These are phyloP conservation scores for Drosophila elegans DNA, from an alignment of 1,140 invertebrate genomes.

Conservation along the genomic window DNA sequence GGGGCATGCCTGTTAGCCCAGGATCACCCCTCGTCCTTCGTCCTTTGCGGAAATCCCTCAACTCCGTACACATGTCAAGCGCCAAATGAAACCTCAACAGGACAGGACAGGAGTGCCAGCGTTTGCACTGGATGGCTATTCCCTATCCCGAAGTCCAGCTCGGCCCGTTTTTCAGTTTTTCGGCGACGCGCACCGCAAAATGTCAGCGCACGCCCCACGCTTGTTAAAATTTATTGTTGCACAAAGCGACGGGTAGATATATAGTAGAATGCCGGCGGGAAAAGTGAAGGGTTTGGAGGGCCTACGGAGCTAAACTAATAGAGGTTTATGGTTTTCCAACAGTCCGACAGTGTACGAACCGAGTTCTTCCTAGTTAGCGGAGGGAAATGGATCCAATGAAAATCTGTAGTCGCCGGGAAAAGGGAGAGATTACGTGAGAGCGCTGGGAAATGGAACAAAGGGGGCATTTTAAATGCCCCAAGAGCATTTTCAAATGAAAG, in stretches of 20 bases:
- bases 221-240: conserved; percentile 80
- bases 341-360: background rate
- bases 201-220: conserved; percentile 73
- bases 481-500: no score
- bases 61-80: conserved; percentile 74
- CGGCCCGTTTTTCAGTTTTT: conserved; percentile 33
- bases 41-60: conserved; percentile 33
- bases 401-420: conserved; percentile 4
- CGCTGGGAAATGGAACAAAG: background rate
- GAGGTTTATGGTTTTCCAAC: conserved; percentile 51
- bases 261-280: conserved; percentile 1
- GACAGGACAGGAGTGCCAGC: conserved; percentile 23
- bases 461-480: no score
- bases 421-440: background rate
- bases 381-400: conserved; percentile 18
- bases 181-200: conserved; percentile 56
- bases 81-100: conserved; percentile 80
- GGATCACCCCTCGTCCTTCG: background rate
- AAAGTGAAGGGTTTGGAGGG: conserved; percentile 12
- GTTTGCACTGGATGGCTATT: conserved; percentile 40
- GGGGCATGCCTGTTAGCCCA: conserved; percentile 1
- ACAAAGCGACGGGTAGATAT: conserved; percentile 46
- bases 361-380: conserved; percentile 29
- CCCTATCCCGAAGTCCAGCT: conserved; percentile 22
- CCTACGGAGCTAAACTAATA: conserved; percentile 71